Evolutionary conservation across 2,113 vertebrate genomes (phyloP).

Genomic region (Sander vitreus): DNA sequence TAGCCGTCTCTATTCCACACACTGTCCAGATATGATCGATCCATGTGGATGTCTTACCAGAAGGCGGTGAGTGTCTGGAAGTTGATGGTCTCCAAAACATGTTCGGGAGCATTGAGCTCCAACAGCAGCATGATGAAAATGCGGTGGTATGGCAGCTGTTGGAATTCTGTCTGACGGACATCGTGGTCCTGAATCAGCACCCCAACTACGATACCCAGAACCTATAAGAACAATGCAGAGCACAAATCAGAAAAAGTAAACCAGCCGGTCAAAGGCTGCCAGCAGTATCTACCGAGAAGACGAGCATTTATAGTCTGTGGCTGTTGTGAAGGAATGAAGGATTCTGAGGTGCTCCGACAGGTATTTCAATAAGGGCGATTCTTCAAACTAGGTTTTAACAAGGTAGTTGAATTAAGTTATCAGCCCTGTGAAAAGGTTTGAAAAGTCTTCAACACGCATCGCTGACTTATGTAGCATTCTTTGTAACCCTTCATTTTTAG

Average conservation of each 20-base stretch:
- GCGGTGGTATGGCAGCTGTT: conserved; percentile 97
- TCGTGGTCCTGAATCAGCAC: conserved; percentile 98
- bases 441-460: too few relatives aligned
- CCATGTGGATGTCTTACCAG: conserved; percentile 84
- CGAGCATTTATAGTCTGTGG: neutral
- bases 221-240: conserved; percentile 74
- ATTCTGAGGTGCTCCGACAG: neutral
- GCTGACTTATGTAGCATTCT: neutral
- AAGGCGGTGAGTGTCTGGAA: conserved; percentile 99
- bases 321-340: neutral
- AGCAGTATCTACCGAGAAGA: neutral
- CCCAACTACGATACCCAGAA: conserved; percentile 97
- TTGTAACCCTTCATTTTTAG: neutral
- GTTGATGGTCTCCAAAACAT: conserved; percentile 98
- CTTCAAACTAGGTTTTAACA: neutral
- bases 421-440: neutral
- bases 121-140: conserved; percentile 99
- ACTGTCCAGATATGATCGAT: neutral
- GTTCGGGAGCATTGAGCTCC: conserved; percentile 98
- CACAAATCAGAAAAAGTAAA: neutral
- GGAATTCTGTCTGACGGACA: conserved; percentile 97
- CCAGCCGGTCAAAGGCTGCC: neutral
- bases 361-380: neutral
- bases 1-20: neutral
- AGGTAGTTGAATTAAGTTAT: neutral